phyloP scores from a whole-genome alignment of 1,140 invertebrate genomes.

The Diorhabda carinulata region DNA sequence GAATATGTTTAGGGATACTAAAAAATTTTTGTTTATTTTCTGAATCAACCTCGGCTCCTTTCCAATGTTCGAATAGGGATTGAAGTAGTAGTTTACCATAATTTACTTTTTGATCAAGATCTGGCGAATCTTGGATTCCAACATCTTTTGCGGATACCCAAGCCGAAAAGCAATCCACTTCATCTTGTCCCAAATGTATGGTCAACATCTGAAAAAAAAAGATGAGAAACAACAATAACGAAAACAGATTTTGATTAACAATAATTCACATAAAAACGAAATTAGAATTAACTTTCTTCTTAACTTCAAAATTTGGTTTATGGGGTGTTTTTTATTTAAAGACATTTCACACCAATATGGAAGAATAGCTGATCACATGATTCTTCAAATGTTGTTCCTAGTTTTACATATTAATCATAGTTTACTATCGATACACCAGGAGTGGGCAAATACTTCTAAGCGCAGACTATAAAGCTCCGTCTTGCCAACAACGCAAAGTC shows the following conservation, averaged over 20 bases:
- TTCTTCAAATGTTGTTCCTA: no score
- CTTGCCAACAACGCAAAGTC: no score
- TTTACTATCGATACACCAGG: no score
- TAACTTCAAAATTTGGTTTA: no score
- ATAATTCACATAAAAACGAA: background rate
- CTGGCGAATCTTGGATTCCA: slow-evolving; percentile 72
- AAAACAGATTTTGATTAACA: background rate
- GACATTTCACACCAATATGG: no score
- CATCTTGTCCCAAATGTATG: slow-evolving; percentile 94
- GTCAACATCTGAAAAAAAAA: slow-evolving; percentile 77
- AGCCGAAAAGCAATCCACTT: slow-evolving; percentile 95
- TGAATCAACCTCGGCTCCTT: slow-evolving; percentile 62
- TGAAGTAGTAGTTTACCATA: slow-evolving; percentile 92
- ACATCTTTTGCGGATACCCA: slow-evolving; percentile 97
- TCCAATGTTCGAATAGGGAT: slow-evolving; percentile 95
- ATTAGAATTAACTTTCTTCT: no score
- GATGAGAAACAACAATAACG: slow-evolving; percentile 11
- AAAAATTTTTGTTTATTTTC: slow-evolving; percentile 79
- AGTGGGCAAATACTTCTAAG: no score
- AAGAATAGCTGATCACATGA: no score
- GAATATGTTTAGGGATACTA: slow-evolving; percentile 90
- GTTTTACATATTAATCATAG: no score
- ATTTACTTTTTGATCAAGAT: slow-evolving; percentile 91
- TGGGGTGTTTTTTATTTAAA: no score
- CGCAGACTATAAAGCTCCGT: no score